These are phyloP conservation scores for Leptoclinus maculatus DNA, from an alignment of 2,797 vertebrate species.

Conservation along the genomic window DNA sequence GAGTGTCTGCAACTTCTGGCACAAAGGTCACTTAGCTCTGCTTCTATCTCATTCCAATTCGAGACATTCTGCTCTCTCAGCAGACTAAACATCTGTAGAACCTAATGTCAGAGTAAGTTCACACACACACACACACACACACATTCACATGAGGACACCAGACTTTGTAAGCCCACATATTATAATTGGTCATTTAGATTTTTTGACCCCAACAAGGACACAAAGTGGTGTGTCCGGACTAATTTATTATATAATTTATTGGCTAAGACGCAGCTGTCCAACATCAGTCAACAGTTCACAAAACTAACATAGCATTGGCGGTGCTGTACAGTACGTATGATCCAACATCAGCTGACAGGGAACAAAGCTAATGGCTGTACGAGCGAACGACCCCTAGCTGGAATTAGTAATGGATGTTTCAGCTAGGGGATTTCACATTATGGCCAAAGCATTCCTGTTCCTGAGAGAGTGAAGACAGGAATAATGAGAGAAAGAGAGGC, in stretches of 20 bases:
- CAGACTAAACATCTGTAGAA: too few relatives aligned
- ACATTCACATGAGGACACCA: too few relatives aligned
- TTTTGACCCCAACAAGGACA: too few relatives aligned
- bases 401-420: conserved; percentile 15
- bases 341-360: background rate
- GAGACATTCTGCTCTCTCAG: too few relatives aligned
- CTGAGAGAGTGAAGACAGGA: background rate
- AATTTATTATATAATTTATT: background rate
- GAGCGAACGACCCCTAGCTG: conserved; percentile 11
- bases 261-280: too few relatives aligned
- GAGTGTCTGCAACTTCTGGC: too few relatives aligned
- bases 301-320: background rate
- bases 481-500: background rate
- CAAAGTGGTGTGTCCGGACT: background rate
- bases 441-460: background rate
- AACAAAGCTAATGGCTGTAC: background rate
- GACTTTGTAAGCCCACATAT: too few relatives aligned
- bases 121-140: too few relatives aligned
- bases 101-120: too few relatives aligned
- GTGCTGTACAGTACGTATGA: background rate
- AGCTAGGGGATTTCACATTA: background rate
- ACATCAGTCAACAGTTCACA: background rate
- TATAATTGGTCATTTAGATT: too few relatives aligned
- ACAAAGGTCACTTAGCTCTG: too few relatives aligned
- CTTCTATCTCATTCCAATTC: too few relatives aligned